Percentiles rank a stretch among this genome's conserved stretches.
These are phyloP conservation scores for Abramis brama DNA, from an alignment of 2,113 vertebrate genomes.

Conservation along the genomic window DNA sequence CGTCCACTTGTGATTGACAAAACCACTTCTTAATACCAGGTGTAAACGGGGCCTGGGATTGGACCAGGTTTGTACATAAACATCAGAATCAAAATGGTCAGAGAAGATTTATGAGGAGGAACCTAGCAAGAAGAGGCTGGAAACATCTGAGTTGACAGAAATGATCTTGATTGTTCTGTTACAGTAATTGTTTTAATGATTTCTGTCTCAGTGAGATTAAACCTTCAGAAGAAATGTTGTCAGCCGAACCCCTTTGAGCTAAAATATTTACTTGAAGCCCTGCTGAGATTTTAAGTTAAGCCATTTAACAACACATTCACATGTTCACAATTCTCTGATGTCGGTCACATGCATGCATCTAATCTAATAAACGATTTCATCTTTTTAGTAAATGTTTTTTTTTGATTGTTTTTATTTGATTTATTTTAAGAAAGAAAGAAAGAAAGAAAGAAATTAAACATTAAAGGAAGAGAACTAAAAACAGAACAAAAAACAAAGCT, in stretches of 20 bases:
- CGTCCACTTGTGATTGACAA: too few relatives aligned
- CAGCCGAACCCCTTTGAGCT: neutral
- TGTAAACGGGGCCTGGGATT: too few relatives aligned
- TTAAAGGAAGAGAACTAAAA: too few relatives aligned
- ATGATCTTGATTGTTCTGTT: neutral
- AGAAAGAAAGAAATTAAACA: neutral
- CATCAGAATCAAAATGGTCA: neutral
- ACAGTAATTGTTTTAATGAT: neutral
- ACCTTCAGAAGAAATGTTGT: neutral
- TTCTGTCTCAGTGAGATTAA: neutral
- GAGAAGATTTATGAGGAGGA: neutral
- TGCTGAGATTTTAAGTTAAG: too few relatives aligned
- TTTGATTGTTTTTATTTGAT: too few relatives aligned
- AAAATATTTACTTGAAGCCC: neutral
- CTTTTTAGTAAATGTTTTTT: too few relatives aligned
- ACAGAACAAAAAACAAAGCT: neutral
- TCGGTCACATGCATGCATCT: too few relatives aligned
- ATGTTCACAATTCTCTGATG: neutral
- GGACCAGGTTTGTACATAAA: neutral
- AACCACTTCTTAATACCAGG: too few relatives aligned
- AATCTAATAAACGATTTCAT: neutral
- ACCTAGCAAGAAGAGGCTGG: neutral
- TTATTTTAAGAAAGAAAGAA: neutral
- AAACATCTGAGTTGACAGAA: neutral
- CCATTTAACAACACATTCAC: neutral